Evolutionary conservation across 2,888 invertebrate genomes (phyloP), one percentile per base, ranked within the genome.

Genomic region (Osmoderma eremita): DNA sequence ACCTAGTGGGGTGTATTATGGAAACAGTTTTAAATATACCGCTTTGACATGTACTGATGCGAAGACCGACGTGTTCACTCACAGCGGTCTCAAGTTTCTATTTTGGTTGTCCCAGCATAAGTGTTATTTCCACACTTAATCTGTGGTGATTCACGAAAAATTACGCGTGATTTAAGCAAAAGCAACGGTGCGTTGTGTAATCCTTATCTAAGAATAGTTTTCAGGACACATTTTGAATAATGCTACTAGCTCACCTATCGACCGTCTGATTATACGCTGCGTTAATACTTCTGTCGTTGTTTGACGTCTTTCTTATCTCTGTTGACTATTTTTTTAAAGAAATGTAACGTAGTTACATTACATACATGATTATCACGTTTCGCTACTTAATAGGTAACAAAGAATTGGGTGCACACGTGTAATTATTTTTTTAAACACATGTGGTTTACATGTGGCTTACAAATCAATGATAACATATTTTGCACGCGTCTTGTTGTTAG

Each of bases 51-150:
- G 17, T 17, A 24, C 58, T 17, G 17, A 45, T 20, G 45, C 45
- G 36, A 61, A 61, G 30, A 58, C n/a, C 22, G 24, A 24, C 24
- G 12, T 18, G n/a, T 58, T 20, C 17, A n/a, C 30, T 12, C 56
- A 41, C 58, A 45, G 45, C 12, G 58, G 30, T 61, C 45, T 61
- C 58, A n/a, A 12, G 42, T 58, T 58, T 66, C 65, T 66, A 66
- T 66, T 66, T 66, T 41, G 51, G 65, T 66, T 66, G 30, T 17
- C 38, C 50, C 15, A 49, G 61, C 61, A 49, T 61, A 66, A 66
- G 58, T 51, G 65, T 66, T 58, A 66, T 66, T 66, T 66, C 65
- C 65, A 66, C 51, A 45, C 45, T 61, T 30, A 61, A 45, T 36
- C 45, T 61, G 45, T 30, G 56, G 42, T 56, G 58, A 61, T 61